Base-by-base conservation (phyloP, 2,797 vertebrate species). In the Nyctibius grandis region DNA sequence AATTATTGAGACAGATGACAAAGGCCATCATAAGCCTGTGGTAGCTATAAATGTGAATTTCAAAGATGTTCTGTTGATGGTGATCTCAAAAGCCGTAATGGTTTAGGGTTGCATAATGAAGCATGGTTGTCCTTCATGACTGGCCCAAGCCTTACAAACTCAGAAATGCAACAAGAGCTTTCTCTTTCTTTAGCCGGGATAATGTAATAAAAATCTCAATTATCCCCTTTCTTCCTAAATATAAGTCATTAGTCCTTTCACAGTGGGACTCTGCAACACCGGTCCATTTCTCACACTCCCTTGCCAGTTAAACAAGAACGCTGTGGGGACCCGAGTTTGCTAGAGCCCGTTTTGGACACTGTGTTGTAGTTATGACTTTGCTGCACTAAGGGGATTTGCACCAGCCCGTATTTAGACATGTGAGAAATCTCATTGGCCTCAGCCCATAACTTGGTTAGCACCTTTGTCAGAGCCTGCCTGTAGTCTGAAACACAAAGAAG, bases 1-100 rank as follows among this genome's bases (percentile, higher is more conserved):
- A 97, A 94, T 91, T 96, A 86, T 63, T 72, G 69, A 67, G 68
- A 85, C 68, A 40, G 20, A 51, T 85, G 90, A 50, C 68, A 44
- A 77, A 93, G 44, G 21, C 42, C 29, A 26, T 77, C 79, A 33
- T 60, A 72, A 34, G 29, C 18, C 26, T 44, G 44, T 26, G 23
- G 25, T 63, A 57, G 60, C 47, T 34, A 29, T 73, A 64, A 76
- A 81, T 6, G 61, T 68, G 54, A 36, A 69, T 91, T 95, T 77
- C 33, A 26, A 2, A 68, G 33, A 17, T 70, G n/a, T n/a, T 77
- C 26, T 77, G 72, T 34, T 63, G 56, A 2, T n/a, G 12, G 3
- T 36, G 76, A 67, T 72, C 73, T 74, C 40, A 28, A 56, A 57
- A 83, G 8, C 68, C 92, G 60, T 61, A 31, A 5, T 25, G 31